These are phyloP conservation scores for Kudoa iwatai DNA, from an alignment of 30 jellyfish, hydroid and myxozoan genomes.

Conservation along the genomic window DNA sequence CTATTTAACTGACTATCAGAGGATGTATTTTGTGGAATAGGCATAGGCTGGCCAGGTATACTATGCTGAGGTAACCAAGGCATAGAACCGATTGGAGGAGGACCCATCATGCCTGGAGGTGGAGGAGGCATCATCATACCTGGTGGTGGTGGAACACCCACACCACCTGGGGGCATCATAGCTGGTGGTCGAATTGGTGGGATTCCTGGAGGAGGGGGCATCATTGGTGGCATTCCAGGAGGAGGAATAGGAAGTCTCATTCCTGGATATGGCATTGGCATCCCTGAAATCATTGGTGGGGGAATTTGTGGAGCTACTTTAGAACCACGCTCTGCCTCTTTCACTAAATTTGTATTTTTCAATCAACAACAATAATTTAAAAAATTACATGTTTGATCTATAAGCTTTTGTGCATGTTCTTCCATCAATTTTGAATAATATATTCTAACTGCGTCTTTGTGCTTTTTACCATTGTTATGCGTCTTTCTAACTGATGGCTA, in stretches of 20 bases:
- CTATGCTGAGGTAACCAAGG: too few species aligned
- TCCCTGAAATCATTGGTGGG: slow-evolving; percentile 24
- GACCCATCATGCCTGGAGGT: too few species aligned
- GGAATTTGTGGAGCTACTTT: too few species aligned
- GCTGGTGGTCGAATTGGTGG: slow-evolving; percentile 27
- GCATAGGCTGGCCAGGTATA: too few species aligned
- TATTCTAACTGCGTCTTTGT: slow-evolving; percentile 66
- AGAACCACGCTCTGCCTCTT: too few species aligned
- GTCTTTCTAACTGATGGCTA: slow-evolving; percentile 96
- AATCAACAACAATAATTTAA: too few species aligned
- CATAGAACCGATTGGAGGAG: too few species aligned
- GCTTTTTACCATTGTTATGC: slow-evolving; percentile 88
- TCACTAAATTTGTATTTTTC: too few species aligned
- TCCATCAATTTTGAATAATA: slow-evolving; percentile 94
- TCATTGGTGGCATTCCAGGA: slow-evolving; percentile 4
- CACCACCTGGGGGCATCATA: slow-evolving; percentile 25
- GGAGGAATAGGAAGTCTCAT: slow-evolving; percentile 3
- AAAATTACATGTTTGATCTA: slow-evolving; percentile 55
- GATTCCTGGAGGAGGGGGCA: slow-evolving; percentile 33
- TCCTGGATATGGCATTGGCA: slow-evolving; percentile 50
- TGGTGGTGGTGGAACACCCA: slow-evolving; percentile 41
- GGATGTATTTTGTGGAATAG: too few species aligned
- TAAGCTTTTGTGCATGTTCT: slow-evolving; percentile 89
- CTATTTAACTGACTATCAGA: too few species aligned
- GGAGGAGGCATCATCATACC: slow-evolving; percentile 1